These are phyloP conservation scores for Coracopsis vasa DNA, from an alignment of 2,113 vertebrate genomes.

Conservation along the genomic window DNA sequence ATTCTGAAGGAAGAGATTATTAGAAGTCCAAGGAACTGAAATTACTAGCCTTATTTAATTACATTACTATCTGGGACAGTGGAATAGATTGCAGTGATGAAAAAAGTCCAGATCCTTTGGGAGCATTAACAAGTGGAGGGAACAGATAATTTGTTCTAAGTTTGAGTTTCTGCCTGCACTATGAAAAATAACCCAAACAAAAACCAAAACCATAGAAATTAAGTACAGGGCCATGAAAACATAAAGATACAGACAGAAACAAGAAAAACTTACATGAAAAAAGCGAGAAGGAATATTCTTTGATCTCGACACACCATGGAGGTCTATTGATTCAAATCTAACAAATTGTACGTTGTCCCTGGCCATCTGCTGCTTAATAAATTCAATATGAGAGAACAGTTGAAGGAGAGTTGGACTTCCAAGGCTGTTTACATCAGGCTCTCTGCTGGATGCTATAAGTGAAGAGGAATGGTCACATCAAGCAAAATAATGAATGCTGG, in stretches of 20 bases:
- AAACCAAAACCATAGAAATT: neutral
- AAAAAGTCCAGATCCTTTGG: neutral
- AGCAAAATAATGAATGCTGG: neutral
- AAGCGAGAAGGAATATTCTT: slow-evolving; percentile 91
- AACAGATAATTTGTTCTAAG: slow-evolving; percentile 9
- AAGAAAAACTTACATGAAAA: slow-evolving; percentile 82
- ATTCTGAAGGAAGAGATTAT: slow-evolving; percentile 10
- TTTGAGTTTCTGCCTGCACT: neutral
- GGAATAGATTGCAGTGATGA: neutral
- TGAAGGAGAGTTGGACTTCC: slow-evolving; percentile 67
- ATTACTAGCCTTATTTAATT: slow-evolving; percentile 43
- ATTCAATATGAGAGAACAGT: slow-evolving; percentile 81
- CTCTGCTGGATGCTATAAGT: slow-evolving; percentile 69
- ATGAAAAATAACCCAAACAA: neutral
- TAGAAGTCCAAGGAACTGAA: slow-evolving; percentile 22
- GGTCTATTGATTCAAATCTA: slow-evolving; percentile 90
- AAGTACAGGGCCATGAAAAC: neutral
- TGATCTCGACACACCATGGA: slow-evolving; percentile 91
- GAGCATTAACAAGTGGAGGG: neutral
- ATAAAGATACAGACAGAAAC: neutral
- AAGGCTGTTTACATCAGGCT: slow-evolving; percentile 39
- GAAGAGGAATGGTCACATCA: slow-evolving; percentile 29
- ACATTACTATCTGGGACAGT: slow-evolving; percentile 18
- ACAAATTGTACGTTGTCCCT: slow-evolving; percentile 87
- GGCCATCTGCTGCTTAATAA: slow-evolving; percentile 89